Percentiles rank a stretch among this genome's conserved stretches.
Evolutionary conservation across 2,888 invertebrate species (phyloP).

Genomic region (Torymus texanus): DNA sequence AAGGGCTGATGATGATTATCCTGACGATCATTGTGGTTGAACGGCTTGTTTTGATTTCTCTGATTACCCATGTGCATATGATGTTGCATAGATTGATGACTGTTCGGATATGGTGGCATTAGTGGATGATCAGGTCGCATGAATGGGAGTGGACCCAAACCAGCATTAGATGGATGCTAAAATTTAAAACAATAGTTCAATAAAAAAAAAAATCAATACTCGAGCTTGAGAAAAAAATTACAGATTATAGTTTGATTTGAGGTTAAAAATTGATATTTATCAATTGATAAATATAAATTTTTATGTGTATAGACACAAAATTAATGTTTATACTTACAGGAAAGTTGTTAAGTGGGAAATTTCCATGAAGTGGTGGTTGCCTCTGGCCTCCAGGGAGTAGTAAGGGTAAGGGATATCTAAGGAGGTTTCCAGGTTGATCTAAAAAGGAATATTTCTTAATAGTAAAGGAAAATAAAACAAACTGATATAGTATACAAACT

Average conservation of each 20-base stretch:
- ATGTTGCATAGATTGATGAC: conserved; percentile 68
- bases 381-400: conserved; percentile 68
- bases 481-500: not conserved
- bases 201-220: not conserved
- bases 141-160: conserved; percentile 72
- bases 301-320: not conserved
- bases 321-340: conserved; percentile 63
- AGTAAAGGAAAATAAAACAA: conserved; percentile 21
- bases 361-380: conserved; percentile 67
- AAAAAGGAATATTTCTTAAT: conserved; percentile 14
- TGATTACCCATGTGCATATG: conserved; percentile 67
- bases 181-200: conserved; percentile 60
- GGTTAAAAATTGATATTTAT: no score
- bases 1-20: conserved; percentile 70
- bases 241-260: not conserved
- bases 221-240: not conserved
- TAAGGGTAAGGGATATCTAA: conserved; percentile 70
- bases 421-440: conserved; percentile 66
- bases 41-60: conserved; percentile 67
- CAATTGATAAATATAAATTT: not conserved
- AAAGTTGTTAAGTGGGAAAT: conserved; percentile 66
- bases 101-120: conserved; percentile 67
- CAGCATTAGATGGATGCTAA: conserved; percentile 70
- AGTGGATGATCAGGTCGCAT: conserved; percentile 71
- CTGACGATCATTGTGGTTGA: conserved; percentile 68